Evolutionary conservation across 2,888 invertebrate genomes (phyloP).

Genomic region (Trissoscelio sp.): DNA sequence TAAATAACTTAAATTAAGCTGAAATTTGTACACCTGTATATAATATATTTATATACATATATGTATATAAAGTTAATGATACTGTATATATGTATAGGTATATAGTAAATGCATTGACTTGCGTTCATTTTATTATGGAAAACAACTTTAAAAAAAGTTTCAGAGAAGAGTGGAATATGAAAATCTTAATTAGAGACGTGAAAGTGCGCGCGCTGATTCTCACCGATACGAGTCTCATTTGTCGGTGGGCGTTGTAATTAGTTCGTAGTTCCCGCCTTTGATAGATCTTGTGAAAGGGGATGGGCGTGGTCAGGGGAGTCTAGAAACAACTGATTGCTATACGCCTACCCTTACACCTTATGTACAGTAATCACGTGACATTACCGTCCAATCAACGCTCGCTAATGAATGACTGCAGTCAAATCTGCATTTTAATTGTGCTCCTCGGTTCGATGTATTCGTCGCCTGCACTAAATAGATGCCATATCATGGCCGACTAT

Average conservation of each 20-base stretch:
- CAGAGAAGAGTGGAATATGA: not conserved
- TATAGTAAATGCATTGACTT: too few relatives aligned
- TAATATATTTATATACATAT: too few relatives aligned
- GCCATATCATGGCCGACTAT: slow-evolving; percentile 52
- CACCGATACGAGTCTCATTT: slow-evolving; percentile 75
- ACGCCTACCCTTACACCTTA: slow-evolving; percentile 72
- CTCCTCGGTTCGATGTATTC: slow-evolving; percentile 23
- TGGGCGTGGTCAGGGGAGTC: slow-evolving; percentile 81
- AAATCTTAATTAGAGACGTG: slow-evolving; percentile 58
- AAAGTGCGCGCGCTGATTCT: slow-evolving; percentile 68
- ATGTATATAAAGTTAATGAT: too few relatives aligned
- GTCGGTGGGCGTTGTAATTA: slow-evolving; percentile 83
- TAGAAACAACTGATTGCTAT: slow-evolving; percentile 81
- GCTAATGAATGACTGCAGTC: slow-evolving; percentile 77
- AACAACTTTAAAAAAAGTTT: too few relatives aligned
- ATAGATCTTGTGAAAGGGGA: slow-evolving; percentile 79
- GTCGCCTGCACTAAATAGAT: slow-evolving; percentile 27
- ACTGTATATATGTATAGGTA: too few relatives aligned
- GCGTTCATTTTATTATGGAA: too few relatives aligned
- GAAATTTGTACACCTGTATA: too few relatives aligned
- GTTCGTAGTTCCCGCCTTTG: slow-evolving; percentile 81
- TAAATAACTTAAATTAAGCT: too few relatives aligned
- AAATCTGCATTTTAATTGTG: slow-evolving; percentile 73
- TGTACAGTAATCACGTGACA: slow-evolving; percentile 76
- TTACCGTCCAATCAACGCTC: slow-evolving; percentile 80